Base-by-base conservation (phyloP, 1,140 invertebrate species). In the Drosophila lacteicornis region DNA sequence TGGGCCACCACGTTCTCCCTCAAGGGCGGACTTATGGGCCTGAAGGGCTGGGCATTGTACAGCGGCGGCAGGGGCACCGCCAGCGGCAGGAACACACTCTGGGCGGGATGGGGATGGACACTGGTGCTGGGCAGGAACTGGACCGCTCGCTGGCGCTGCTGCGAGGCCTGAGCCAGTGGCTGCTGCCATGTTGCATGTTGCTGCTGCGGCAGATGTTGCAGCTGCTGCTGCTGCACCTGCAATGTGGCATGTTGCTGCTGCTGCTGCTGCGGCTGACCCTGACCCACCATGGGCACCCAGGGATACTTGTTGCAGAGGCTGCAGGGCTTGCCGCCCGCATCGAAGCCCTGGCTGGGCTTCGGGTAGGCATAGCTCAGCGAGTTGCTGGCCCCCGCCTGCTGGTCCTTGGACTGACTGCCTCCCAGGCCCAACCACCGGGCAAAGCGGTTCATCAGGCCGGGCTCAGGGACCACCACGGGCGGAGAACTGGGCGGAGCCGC, bases 271-370 rank as follows among this genome's bases (percentile, higher is more conserved):
- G 69, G 74, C 92, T 91, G 83, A 47, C 85, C 84, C 53, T 91
- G 83, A 49, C 84, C 85, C 53, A 94, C 93, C 76, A 97, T 95
- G 4, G 96, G 96, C 70, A 96, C 94, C 96, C 96, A 97, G 59
- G 96, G 96, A 70, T 95, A 94, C 76, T 95, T 94, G 91, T 97
- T 96, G 82, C 96, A 97, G 57, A 95, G 94, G 85, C 96, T 95
- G 80, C 96, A 97, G 0, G 84, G 82, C 47, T 92, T 91, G 38
- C 82, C 85, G 4, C 56, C 65, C 1, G 74, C 91, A 80, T 63
- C 91, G 71, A 80, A 93, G 36, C 82, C 91, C 19, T 84, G 63
- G 4, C 33, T 55, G 0, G 85, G 80, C 73, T 91, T 91, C 0
- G 79, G 81, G 55, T 92, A 91, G 3, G 70, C 82, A 40, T 91